Conservation (phyloP, 2,888 invertebrate genomes). For the Catocala sponsa region DNA sequence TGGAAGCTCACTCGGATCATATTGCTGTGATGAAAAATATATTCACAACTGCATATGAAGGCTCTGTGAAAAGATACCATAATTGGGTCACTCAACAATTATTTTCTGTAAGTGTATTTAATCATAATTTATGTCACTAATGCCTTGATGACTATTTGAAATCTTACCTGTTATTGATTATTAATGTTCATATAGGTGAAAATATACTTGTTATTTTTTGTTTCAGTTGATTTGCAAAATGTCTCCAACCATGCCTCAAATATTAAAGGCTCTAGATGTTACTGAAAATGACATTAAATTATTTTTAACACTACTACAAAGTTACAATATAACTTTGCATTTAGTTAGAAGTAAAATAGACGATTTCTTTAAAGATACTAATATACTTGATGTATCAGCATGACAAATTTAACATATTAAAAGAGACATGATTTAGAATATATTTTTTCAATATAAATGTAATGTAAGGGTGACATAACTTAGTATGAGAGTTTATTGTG, state of each 20-base stretch:
- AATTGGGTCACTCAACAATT: constrained; percentile 93
- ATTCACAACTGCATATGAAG: constrained; percentile 90
- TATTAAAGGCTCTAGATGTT: constrained; percentile 82
- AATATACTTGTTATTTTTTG: constrained; percentile 23
- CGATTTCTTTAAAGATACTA: constrained; percentile 87
- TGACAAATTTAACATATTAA: constrained; percentile 21
- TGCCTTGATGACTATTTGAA: too few relatives aligned
- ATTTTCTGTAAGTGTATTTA: constrained; percentile 88
- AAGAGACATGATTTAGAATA: constrained; percentile 21
- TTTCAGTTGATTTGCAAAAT: constrained; percentile 90
- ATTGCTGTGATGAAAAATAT: constrained; percentile 88
- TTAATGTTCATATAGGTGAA: too few relatives aligned
- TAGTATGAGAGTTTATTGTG: constrained; percentile 24
- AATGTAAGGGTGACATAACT: constrained; percentile 17
- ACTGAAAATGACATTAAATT: constrained; percentile 66
- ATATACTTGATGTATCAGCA: constrained; percentile 76
- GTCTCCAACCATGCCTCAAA: constrained; percentile 89
- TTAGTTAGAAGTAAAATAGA: constrained; percentile 88
- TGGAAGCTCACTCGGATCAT: constrained; percentile 55
- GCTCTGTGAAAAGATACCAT: constrained; percentile 91
- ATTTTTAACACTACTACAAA: constrained; percentile 73
- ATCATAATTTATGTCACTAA: not conserved
- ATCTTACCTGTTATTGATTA: too few relatives aligned
- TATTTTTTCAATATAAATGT: constrained; percentile 24
- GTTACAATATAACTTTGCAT: constrained; percentile 86